Conservation (phyloP, 2,888 invertebrate species). For the Strigamia maritima region DNA sequence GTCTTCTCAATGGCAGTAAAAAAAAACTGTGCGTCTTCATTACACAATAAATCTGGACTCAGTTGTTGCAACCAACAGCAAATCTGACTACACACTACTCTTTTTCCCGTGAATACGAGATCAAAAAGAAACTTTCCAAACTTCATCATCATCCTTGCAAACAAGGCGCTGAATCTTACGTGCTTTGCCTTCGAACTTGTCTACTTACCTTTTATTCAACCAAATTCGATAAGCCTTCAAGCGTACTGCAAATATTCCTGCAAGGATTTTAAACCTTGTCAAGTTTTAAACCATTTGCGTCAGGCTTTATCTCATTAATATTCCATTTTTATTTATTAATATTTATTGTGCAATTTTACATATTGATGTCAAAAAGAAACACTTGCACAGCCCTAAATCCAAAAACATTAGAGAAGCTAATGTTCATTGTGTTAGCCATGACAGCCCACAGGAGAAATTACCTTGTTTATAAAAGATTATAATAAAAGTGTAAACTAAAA, state of each 20-base stretch:
- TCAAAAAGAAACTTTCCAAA: slow-evolving; percentile 22
- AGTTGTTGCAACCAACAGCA: slow-evolving; percentile 11
- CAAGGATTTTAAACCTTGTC: neutral
- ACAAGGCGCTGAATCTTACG: slow-evolving; percentile 2
- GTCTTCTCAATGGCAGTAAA: neutral
- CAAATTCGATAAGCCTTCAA: slow-evolving; percentile 3
- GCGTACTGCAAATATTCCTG: neutral
- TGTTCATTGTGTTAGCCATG: neutral
- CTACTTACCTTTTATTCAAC: neutral
- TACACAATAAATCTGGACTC: slow-evolving; percentile 16
- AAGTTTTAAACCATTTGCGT: neutral
- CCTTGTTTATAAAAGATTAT: neutral
- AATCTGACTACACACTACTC: slow-evolving; percentile 17
- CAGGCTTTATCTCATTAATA: too few species aligned
- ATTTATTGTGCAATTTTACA: too few species aligned
- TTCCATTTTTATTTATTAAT: too few species aligned
- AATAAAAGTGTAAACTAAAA: neutral
- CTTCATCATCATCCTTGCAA: slow-evolving; percentile 24
- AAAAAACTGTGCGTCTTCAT: slow-evolving; percentile 22
- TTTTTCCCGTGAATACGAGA: neutral
- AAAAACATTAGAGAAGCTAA: too few species aligned
- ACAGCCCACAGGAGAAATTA: slow-evolving; percentile 20
- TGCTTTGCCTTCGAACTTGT: slow-evolving; percentile 3
- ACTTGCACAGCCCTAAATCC: too few species aligned
- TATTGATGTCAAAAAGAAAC: neutral